These are phyloP conservation scores for Orchesella flavescens DNA, from an alignment of 2,888 invertebrate species.

Conservation along the genomic window DNA sequence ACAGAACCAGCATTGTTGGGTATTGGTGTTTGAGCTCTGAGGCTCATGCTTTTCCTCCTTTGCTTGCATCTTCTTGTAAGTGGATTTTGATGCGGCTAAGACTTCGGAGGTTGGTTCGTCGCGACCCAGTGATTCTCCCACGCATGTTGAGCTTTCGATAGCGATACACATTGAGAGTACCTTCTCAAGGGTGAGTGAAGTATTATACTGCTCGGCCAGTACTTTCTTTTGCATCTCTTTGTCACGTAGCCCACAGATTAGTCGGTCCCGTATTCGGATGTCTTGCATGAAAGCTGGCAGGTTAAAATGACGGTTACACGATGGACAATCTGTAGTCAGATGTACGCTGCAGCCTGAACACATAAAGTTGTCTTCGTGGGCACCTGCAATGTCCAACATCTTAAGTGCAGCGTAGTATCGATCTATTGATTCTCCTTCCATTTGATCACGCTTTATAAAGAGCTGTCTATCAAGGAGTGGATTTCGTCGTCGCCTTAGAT, in stretches of 20 bases:
- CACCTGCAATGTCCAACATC: too few relatives aligned
- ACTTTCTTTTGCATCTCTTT: slow-evolving; percentile 34
- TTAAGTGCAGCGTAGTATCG: too few relatives aligned
- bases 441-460: too few relatives aligned
- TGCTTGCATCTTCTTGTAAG: slow-evolving; percentile 3
- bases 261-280: slow-evolving; percentile 27
- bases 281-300: too few relatives aligned
- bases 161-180: slow-evolving; percentile 31
- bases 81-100: not conserved
- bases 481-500: slow-evolving; percentile 25
- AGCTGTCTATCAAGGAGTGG: too few relatives aligned
- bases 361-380: too few relatives aligned
- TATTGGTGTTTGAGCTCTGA: not conserved
- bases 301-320: too few relatives aligned
- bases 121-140: too few relatives aligned
- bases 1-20: too few relatives aligned
- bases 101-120: not conserved
- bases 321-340: not conserved
- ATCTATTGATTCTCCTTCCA: too few relatives aligned
- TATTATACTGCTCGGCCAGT: slow-evolving; percentile 8
- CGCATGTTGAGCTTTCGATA: not conserved
- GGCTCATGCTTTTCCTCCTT: too few relatives aligned
- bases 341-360: too few relatives aligned
- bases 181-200: not conserved
- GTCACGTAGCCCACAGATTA: slow-evolving; percentile 27